Percentiles rank a stretch among this genome's conserved stretches.
phyloP scores from a whole-genome alignment of 1,140 invertebrate genomes.

The Apis florea region DNA sequence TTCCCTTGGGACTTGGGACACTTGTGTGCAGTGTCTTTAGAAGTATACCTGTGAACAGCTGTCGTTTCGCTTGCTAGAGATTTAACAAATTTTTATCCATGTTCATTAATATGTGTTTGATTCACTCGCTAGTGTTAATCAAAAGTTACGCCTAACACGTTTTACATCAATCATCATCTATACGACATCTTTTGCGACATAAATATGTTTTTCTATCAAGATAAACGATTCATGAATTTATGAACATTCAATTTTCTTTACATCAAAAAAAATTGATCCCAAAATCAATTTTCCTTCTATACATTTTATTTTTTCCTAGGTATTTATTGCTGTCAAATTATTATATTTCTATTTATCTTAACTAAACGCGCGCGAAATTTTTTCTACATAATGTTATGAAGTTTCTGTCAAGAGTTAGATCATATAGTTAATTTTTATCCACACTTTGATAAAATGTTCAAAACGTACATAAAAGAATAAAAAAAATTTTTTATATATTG shows the following conservation, averaged over 20 bases:
- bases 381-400: background rate
- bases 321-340: background rate
- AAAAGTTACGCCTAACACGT: constrained; percentile 20
- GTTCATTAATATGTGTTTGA: background rate
- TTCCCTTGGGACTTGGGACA: constrained; percentile 60
- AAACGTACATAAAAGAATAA: background rate
- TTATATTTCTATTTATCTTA: background rate
- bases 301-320: background rate
- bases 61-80: constrained; percentile 32
- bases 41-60: constrained; percentile 57
- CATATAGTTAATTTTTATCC: constrained; percentile 1
- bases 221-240: background rate
- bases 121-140: background rate
- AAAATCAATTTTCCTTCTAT: background rate
- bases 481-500: no score
- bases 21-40: constrained; percentile 57
- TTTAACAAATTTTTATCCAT: constrained; percentile 4
- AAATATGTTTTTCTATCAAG: constrained; percentile 28
- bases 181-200: constrained; percentile 25
- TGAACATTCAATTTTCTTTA: background rate
- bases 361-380: constrained; percentile 12
- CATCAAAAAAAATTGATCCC: constrained; percentile 1
- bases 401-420: background rate
- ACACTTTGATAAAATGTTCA: background rate
- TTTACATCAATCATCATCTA: constrained; percentile 4